Base-by-base conservation (phyloP, 1,140 invertebrate species). In the Nautilus pompilius region DNA sequence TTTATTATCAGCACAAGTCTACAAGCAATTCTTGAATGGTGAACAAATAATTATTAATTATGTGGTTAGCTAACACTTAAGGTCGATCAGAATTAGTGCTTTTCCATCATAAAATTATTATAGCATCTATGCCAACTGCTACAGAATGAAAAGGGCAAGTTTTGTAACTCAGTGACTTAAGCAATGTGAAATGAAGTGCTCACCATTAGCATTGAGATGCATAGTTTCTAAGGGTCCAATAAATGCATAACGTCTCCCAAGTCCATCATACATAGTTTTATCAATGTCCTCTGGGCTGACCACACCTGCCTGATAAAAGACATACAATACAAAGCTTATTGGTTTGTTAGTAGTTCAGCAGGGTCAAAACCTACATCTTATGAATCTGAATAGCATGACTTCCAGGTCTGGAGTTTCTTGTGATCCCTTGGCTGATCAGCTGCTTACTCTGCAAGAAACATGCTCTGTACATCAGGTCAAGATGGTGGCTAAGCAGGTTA, bases 181-280 rank as follows among this genome's bases (percentile, higher is more conserved):
- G n/a, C 15, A 13, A 6, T 26, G 10, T 28, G 22, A 56, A 46
- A 5, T 13, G 20, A 20, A 13, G 26, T 48, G 60, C 66, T 67
- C 60, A 80, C 74, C 74, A 65, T 75, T 68, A 51, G 95, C 94
- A 84, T 98, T 98, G 26, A 98, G 85, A 84, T 97, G 95, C 24
- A 92, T 91, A 0, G 94, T 95, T 85, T 98, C 94, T 56, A 98
- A 85, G 1, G 93, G 90, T 26, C 96, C 96, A 22, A 97, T 84
- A 79, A 98, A 98, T 4, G 95, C 95, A 79, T 98, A 99, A 61
- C 96, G 86, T 87, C 92, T 91, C 20, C 95, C 96, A 13, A 99
- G 85, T 22, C 96, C 96, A 82, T 96, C 91, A 17, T 89, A 92
- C 88, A 98, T 97, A 0, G 98, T 92, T 71, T 89, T 91, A 70